Evolutionary conservation across 2,888 invertebrate genomes (phyloP).

Genomic region (Ochropleura leucogaster): DNA sequence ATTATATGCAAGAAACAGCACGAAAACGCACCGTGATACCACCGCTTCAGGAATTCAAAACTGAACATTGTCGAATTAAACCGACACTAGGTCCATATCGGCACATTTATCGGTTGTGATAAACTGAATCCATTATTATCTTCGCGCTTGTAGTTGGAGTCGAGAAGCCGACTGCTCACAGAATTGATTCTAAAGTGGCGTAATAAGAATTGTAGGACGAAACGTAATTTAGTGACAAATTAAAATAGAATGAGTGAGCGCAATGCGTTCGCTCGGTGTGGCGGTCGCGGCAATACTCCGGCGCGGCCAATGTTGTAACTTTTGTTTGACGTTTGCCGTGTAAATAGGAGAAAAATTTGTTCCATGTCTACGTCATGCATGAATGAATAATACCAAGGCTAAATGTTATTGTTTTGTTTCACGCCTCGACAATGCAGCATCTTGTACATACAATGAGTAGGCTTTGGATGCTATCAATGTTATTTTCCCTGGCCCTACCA

Average conservation of each 20-base stretch:
- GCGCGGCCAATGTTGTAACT: constrained; percentile 76
- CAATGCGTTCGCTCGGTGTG: constrained; percentile 74
- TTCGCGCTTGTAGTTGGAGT: constrained; percentile 57
- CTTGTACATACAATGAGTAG: constrained; percentile 61
- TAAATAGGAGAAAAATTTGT: constrained; percentile 87
- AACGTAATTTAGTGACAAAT: constrained; percentile 68
- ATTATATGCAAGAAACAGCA: constrained; percentile 47
- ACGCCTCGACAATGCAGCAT: constrained; percentile 73
- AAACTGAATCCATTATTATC: constrained; percentile 79
- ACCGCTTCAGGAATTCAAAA: constrained; percentile 88
- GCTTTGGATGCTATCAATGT: constrained; percentile 58
- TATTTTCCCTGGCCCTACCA: constrained; percentile 14
- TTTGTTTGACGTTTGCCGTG: constrained; percentile 84
- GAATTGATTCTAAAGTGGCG: constrained; percentile 69
- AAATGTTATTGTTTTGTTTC: constrained; percentile 80
- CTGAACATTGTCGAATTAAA: constrained; percentile 84
- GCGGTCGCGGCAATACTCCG: constrained; percentile 79
- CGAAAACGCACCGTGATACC: constrained; percentile 85
- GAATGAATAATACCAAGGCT: constrained; percentile 85
- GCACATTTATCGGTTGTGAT: constrained; percentile 81
- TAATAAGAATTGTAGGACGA: constrained; percentile 72
- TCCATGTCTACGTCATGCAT: constrained; percentile 85
- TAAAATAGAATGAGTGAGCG: constrained; percentile 76
- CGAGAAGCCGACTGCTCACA: constrained; percentile 53
- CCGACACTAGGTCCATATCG: constrained; percentile 77